phyloP scores from a whole-genome alignment of 2,113 vertebrate genomes.

The Coreoperca whiteheadi region DNA sequence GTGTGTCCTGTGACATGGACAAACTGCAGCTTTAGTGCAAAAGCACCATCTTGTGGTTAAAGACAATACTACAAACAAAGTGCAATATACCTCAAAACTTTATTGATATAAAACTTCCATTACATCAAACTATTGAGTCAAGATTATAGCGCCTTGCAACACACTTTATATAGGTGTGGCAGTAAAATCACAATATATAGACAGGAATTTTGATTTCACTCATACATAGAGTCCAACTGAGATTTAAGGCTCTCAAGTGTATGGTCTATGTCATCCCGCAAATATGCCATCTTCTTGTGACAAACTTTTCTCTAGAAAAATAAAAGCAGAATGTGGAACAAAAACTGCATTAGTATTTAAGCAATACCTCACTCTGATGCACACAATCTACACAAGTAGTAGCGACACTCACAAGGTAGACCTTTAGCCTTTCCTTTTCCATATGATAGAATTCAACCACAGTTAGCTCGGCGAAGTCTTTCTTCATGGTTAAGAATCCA shows the following conservation, averaged over 20 bases:
- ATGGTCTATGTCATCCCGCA: slow-evolving; percentile 76
- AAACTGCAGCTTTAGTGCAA: slow-evolving; percentile 7
- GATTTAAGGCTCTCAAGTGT: slow-evolving; percentile 63
- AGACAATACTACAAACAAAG: slow-evolving; percentile 37
- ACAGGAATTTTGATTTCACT: not conserved
- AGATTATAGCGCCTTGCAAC: not conserved
- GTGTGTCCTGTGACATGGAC: not conserved
- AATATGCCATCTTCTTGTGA: slow-evolving; percentile 76
- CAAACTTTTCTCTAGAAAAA: slow-evolving; percentile 74
- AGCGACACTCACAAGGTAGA: slow-evolving; percentile 82
- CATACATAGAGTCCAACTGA: slow-evolving; percentile 39
- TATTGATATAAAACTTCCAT: slow-evolving; percentile 33
- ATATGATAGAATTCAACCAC: slow-evolving; percentile 83
- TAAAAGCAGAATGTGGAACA: not conserved
- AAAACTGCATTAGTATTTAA: not conserved
- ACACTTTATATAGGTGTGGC: not conserved
- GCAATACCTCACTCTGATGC: not conserved
- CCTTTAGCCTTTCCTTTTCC: slow-evolving; percentile 83
- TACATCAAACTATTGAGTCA: not conserved
- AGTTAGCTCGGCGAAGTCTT: slow-evolving; percentile 81
- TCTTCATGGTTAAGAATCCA: slow-evolving; percentile 82
- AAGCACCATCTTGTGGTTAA: slow-evolving; percentile 72
- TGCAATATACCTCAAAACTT: slow-evolving; percentile 4
- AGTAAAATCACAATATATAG: not conserved
- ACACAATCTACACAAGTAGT: not conserved